phyloP scores from a whole-genome alignment of 1,140 invertebrate species.

The Lethrus apterus region DNA sequence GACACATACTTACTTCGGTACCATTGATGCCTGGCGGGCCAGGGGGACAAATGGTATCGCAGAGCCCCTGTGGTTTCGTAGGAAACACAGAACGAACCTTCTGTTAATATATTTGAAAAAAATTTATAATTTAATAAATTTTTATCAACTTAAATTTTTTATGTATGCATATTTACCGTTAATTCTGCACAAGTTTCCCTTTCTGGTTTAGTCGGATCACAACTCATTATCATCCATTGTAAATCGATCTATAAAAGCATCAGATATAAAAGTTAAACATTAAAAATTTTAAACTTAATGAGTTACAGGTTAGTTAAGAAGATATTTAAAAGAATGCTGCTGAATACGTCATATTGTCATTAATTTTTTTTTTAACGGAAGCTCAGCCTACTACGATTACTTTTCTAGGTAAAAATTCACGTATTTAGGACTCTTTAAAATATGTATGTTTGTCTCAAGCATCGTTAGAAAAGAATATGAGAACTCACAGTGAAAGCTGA shows the following conservation, averaged over 20 bases:
- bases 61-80: slow-evolving; percentile 19
- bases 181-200: slow-evolving; percentile 66
- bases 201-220: slow-evolving; percentile 63
- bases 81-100: slow-evolving; percentile 11
- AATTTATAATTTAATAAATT: too few relatives aligned
- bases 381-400: too few relatives aligned
- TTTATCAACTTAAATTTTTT: too few relatives aligned
- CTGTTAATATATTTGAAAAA: slow-evolving; percentile 15
- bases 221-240: slow-evolving; percentile 74
- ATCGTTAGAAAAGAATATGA: too few relatives aligned
- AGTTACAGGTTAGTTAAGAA: slow-evolving; percentile 1
- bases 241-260: slow-evolving; percentile 58
- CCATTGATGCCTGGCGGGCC: slow-evolving; percentile 55
- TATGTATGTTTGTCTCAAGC: too few relatives aligned
- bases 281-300: not conserved
- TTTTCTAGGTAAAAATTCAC: too few relatives aligned
- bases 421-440: too few relatives aligned
- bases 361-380: too few relatives aligned
- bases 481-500: too few relatives aligned
- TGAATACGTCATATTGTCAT: too few relatives aligned
- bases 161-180: slow-evolving; percentile 51
- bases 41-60: slow-evolving; percentile 46
- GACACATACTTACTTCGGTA: slow-evolving; percentile 41
- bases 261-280: slow-evolving; percentile 3
- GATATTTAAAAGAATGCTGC: too few relatives aligned